A percentile compares a stretch with the other conserved stretches of the same genome.
Evolutionary conservation across 2,113 vertebrate species (phyloP).

Genomic region (Zosterops borbonicus): DNA sequence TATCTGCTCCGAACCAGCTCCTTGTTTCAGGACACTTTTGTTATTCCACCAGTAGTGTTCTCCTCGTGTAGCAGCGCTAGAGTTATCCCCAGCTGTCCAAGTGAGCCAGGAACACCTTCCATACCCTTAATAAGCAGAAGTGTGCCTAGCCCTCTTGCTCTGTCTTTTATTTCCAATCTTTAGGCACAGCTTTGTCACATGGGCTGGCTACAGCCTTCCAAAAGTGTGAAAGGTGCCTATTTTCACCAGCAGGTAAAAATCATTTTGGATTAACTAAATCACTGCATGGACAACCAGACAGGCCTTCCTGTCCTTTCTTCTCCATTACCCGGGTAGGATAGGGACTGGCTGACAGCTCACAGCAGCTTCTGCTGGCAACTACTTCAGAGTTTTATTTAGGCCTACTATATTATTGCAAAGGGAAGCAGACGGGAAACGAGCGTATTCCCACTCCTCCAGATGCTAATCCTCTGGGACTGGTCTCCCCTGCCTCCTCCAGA

Average conservation of each 20-base stretch:
- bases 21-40: not conserved
- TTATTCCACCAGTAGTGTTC: not conserved
- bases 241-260: not conserved
- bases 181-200: not conserved
- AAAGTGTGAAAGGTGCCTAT: not conserved
- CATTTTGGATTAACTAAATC: not conserved
- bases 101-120: not conserved
- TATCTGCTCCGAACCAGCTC: not conserved
- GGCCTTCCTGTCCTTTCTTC: not conserved
- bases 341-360: not conserved
- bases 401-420: not conserved
- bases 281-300: not conserved
- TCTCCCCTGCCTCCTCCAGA: not conserved
- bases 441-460: not conserved
- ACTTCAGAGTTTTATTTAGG: slow-evolving; percentile 3
- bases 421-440: not conserved
- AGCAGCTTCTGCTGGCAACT: slow-evolving; percentile 8
- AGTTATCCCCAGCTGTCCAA: not conserved
- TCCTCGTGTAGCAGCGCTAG: rapidly evolving
- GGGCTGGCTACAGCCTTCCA: rapidly evolving
- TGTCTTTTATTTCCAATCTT: not conserved
- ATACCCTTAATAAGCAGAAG: not conserved
- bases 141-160: not conserved
- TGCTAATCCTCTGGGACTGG: not conserved
- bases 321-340: not conserved